A percentile compares a stretch with the other conserved stretches of the same genome.
phyloP scores from a whole-genome alignment of 2,113 vertebrate species.

The Porphyrio hochstetteri region DNA sequence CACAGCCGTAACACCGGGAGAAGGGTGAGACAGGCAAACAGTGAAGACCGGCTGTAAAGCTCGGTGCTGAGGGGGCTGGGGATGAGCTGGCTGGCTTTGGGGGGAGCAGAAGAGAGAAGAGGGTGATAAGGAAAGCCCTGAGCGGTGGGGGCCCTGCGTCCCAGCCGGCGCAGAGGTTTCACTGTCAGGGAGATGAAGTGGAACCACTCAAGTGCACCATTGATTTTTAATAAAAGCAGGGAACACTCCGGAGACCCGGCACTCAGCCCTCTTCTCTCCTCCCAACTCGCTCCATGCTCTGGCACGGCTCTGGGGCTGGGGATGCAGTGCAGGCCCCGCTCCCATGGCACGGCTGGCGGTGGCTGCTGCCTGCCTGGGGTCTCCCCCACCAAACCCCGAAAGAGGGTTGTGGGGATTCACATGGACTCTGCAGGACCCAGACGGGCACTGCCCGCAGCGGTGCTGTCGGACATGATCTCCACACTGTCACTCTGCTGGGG shows the following conservation, averaged over 20 bases:
- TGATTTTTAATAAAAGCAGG: slow-evolving; percentile 64
- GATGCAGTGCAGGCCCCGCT: neutral
- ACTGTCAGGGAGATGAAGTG: slow-evolving; percentile 52
- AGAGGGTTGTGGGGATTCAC: neutral
- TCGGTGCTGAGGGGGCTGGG: slow-evolving; percentile 48
- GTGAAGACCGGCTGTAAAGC: slow-evolving; percentile 56
- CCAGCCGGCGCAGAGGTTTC: neutral
- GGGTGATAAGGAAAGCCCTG: neutral
- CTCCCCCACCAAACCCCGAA: fast-evolving
- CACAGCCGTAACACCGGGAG: slow-evolving; percentile 46
- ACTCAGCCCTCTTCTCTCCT: neutral
- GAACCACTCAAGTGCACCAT: slow-evolving; percentile 3
- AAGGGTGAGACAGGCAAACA: slow-evolving; percentile 25
- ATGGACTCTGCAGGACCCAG: fast-evolving
- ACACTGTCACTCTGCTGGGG: neutral
- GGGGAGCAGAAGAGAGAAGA: neutral
- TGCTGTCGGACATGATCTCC: neutral
- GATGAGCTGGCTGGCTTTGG: slow-evolving; percentile 59
- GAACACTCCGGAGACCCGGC: neutral
- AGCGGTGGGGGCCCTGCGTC: neutral
- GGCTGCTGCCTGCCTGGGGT: neutral
- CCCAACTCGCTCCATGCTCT: fast-evolving
- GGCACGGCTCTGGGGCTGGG: neutral
- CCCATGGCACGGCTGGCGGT: fast-evolving
- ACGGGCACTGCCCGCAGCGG: neutral